These are phyloP conservation scores for Numenius arquata DNA, from an alignment of 2,113 vertebrate species.

Conservation along the genomic window DNA sequence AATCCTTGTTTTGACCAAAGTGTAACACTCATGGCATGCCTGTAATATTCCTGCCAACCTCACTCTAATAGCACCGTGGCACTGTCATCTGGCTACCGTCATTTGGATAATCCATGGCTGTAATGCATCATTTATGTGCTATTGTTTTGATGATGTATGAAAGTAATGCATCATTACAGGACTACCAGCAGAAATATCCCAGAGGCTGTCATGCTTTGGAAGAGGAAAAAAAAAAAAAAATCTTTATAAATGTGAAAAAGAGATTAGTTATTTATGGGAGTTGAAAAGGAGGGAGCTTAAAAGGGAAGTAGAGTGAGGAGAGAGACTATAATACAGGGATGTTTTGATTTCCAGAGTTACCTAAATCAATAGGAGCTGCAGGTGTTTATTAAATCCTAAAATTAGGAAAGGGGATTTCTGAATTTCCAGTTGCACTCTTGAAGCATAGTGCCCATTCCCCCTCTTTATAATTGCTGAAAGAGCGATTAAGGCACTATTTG, in stretches of 20 bases:
- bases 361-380: not conserved
- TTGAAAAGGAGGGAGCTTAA: not conserved
- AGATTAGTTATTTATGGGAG: slow-evolving; percentile 10
- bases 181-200: not conserved
- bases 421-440: not conserved
- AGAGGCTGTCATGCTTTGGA: not conserved
- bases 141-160: not conserved
- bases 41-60: not conserved
- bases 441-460: not conserved
- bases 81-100: not conserved
- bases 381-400: not conserved
- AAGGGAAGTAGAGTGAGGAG: not conserved
- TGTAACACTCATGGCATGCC: not conserved
- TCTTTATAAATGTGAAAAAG: not conserved
- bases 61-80: not conserved
- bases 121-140: not conserved
- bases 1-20: not conserved
- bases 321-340: not conserved
- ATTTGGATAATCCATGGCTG: not conserved
- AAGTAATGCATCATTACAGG: not conserved
- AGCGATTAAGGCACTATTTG: not conserved
- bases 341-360: not conserved
- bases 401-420: not conserved
- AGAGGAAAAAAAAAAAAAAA: not conserved
- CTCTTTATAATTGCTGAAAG: not conserved